phyloP scores from a whole-genome alignment of 2,888 invertebrate genomes.

The Norana najaformis region DNA sequence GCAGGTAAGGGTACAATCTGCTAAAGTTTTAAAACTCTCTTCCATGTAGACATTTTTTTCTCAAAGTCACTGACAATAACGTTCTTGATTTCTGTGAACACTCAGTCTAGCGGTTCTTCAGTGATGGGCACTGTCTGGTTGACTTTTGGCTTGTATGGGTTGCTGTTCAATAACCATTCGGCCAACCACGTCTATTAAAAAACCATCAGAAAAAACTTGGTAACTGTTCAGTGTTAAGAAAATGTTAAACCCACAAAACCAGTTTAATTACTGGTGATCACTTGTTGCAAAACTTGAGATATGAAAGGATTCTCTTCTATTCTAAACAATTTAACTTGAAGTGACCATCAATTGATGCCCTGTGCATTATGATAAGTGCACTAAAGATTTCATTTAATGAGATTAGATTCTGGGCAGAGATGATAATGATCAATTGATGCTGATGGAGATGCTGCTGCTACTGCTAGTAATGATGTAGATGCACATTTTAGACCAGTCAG shows the following conservation, averaged over 20 bases:
- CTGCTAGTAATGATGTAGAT: background rate
- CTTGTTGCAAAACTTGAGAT: too few species aligned
- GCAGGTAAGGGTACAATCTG: background rate
- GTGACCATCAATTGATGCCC: too few species aligned
- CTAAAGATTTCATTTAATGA: background rate
- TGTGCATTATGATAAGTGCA: too few species aligned
- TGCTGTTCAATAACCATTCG: conserved; percentile 75
- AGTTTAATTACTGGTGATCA: background rate
- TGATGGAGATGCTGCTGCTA: too few species aligned
- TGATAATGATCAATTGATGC: background rate
- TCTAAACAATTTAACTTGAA: background rate
- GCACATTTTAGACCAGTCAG: background rate
- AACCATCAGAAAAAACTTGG: background rate
- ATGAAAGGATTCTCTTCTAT: background rate
- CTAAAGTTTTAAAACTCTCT: background rate
- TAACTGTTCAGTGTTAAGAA: too few species aligned
- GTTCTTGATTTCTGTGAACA: background rate
- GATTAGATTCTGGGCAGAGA: background rate
- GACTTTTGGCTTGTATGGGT: conserved; percentile 72
- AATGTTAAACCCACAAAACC: background rate
- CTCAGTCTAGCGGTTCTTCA: background rate
- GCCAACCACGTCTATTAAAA: conserved; percentile 71
- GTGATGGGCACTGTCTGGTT: conserved; percentile 17
- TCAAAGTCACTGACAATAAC: background rate
- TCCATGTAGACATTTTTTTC: background rate